Evolutionary conservation across 2,888 invertebrate species (phyloP).

Genomic region (Candidula unifasciata): DNA sequence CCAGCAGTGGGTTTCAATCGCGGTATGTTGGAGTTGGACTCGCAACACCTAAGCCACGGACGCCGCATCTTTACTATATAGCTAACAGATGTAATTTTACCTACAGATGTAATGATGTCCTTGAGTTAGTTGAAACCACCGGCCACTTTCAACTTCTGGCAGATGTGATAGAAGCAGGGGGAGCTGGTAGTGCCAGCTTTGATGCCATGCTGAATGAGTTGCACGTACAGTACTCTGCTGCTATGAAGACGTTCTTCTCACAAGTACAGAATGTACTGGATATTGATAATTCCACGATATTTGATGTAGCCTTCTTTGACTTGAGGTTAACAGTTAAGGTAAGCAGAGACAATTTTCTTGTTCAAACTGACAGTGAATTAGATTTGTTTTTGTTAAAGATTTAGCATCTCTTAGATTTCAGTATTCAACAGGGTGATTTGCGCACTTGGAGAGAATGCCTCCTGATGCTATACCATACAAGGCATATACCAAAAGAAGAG

Average conservation of each 20-base stretch:
- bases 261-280: conserved; percentile 74
- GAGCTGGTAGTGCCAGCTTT: conserved; percentile 76
- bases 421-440: no score
- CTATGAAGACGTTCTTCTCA: conserved; percentile 75
- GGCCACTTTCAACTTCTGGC: conserved; percentile 77
- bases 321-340: conserved; percentile 77
- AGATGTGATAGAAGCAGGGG: conserved; percentile 76
- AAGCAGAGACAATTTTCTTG: conserved; percentile 31
- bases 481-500: no score
- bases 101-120: conserved; percentile 77
- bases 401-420: no score
- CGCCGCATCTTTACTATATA: no score
- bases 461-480: no score
- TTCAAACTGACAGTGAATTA: no score
- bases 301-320: conserved; percentile 77
- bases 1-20: no score
- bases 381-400: no score
- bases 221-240: conserved; percentile 72
- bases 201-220: conserved; percentile 77
- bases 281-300: conserved; percentile 75
- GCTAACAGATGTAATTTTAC: background rate
- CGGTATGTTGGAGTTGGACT: no score
- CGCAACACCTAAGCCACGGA: no score
- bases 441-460: no score
- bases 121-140: conserved; percentile 77